Evolutionary conservation across 1,140 invertebrate species (phyloP).

Genomic region (Brachionus sp.): DNA sequence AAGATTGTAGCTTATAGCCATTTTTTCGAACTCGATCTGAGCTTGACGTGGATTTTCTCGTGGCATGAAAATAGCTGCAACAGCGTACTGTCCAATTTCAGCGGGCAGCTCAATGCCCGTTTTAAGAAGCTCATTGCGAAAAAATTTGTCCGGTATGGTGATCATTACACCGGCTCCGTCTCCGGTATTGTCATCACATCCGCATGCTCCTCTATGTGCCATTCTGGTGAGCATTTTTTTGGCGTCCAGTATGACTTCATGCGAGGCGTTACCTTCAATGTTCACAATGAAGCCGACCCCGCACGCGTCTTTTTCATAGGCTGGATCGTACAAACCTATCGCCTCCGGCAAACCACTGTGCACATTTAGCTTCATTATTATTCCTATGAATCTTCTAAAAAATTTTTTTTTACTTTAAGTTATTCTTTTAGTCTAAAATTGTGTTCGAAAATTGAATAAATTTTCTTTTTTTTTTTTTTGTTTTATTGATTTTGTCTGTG

Average conservation of each 20-base stretch:
- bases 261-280: constrained; percentile 85
- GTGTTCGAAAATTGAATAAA: not conserved
- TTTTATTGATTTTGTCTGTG: not conserved
- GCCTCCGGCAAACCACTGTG: constrained; percentile 59
- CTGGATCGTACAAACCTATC: constrained; percentile 88
- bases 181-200: constrained; percentile 96
- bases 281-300: constrained; percentile 97
- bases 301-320: constrained; percentile 88
- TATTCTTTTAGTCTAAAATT: not conserved
- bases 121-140: constrained; percentile 70
- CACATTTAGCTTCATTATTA: constrained; percentile 46
- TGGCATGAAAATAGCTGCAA: constrained; percentile 73
- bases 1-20: constrained; percentile 76
- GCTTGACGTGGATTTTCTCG: constrained; percentile 73
- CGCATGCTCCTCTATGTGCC: constrained; percentile 96
- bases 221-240: constrained; percentile 87
- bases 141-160: constrained; percentile 90
- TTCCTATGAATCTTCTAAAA: not conserved
- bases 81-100: not conserved
- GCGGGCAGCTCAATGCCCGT: constrained; percentile 10
- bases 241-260: constrained; percentile 93
- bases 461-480: not conserved
- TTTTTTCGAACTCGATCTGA: constrained; percentile 73
- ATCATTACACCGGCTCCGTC: constrained; percentile 94
- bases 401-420: not conserved